Percentiles rank a stretch among this genome's conserved stretches.
Evolutionary conservation across 2,113 vertebrate genomes (phyloP).

Genomic region (Zootoca vivipara): DNA sequence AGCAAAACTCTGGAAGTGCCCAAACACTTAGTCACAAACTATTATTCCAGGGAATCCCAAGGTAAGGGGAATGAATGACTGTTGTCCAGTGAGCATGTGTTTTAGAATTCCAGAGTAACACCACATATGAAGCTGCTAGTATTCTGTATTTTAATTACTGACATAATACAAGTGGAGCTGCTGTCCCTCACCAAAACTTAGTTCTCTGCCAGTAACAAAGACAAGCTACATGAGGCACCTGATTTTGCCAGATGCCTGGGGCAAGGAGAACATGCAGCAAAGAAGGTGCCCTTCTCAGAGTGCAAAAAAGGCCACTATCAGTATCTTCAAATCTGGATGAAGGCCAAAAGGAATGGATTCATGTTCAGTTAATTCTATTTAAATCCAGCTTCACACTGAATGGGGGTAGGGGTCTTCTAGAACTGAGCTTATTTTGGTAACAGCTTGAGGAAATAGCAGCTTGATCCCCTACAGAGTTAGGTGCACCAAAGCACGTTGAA

Average conservation of each 20-base stretch:
- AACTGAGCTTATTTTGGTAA: background rate
- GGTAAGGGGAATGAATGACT: too few species aligned
- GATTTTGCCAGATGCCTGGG: background rate
- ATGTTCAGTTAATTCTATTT: conserved; percentile 69
- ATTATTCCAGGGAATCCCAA: too few species aligned
- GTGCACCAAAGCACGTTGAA: background rate
- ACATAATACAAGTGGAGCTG: background rate
- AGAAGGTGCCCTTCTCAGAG: conserved; percentile 1
- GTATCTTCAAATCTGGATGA: background rate
- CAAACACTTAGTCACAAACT: too few species aligned
- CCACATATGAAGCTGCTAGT: background rate
- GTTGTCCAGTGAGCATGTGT: too few species aligned
- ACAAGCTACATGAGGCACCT: background rate
- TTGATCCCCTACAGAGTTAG: background rate
- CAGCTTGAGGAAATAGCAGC: background rate
- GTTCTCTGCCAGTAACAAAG: background rate
- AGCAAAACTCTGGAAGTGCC: too few species aligned
- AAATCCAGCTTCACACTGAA: conserved; percentile 61
- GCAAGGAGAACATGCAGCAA: background rate
- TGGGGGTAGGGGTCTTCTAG: conserved; percentile 26
- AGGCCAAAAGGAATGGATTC: background rate
- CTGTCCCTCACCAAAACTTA: background rate
- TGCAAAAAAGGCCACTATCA: background rate
- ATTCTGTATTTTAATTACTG: background rate
- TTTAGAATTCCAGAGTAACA: too few species aligned